Base-by-base conservation (phyloP, 2,888 invertebrate species). In the Eucriotettix oculatus region DNA sequence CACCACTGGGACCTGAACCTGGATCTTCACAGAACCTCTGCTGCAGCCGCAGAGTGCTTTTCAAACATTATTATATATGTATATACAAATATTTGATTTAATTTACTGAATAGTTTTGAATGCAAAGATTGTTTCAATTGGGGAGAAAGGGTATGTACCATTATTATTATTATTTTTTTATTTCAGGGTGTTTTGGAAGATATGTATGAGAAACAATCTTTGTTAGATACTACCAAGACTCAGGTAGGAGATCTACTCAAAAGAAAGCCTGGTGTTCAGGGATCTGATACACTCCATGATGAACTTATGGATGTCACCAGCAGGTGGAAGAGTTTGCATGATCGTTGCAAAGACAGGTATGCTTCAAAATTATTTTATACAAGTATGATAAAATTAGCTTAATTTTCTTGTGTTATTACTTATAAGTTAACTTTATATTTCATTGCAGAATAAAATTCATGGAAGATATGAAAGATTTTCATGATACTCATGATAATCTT, bases 171-270 rank as follows among this genome's bases (percentile, higher is more conserved):
- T 2, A 55, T 40, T n/a, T 40, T 16, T 10, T 10, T 12, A 17
- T 40, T 58, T 40, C 52, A 58, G 70, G 68, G 65, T 42, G 84
- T 92, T 0, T 78, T 92, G 41, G 93, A 94, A 71, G 93, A 93
- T 68, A 89, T 94, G 86, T 91, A 91, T 66, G 93, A 93, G 73
- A 91, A 90, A 67, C 94, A 96, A 72, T 90, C 90, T 54, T 76
- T 92, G 42, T 76, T 96, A 3, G 95, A 95, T 71, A 90, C 90
- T 52, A 90, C 95, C 12, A 86, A 86, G 72, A 86, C 85, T 48
- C 93, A 94, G 76, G 86, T 93, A 10, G 87, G 86, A 60, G 94
- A 96, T 69, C 78, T 97, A 1, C 76, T 95, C 44, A 83, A 86
- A 62, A 86, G 91, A 60, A 92, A 93, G 70, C 85, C 88, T 16